phyloP scores from a whole-genome alignment of 2,888 invertebrate genomes.

The Drosophila hamatofila region DNA sequence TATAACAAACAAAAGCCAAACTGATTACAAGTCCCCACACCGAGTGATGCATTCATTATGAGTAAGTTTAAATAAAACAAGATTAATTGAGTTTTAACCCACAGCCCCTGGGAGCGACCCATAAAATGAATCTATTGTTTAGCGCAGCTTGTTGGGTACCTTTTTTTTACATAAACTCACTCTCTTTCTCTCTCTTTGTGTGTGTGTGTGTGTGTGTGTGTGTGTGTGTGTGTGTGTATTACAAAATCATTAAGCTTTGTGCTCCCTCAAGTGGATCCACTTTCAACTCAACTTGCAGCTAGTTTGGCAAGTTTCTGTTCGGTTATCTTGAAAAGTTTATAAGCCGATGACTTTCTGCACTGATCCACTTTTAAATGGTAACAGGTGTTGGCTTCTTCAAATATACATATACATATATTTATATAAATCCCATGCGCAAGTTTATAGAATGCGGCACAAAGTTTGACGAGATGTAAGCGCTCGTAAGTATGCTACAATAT shows the following conservation, averaged over 20 bases:
- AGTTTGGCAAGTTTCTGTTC: conserved; percentile 42
- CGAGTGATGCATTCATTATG: conserved; percentile 37
- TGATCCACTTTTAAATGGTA: conserved; percentile 67
- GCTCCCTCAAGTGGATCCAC: conserved; percentile 36
- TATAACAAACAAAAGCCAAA: conserved; percentile 66
- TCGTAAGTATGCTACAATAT: conserved; percentile 46
- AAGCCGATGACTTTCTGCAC: conserved; percentile 58
- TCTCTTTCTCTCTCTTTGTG: not conserved
- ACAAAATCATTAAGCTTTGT: conserved; percentile 45
- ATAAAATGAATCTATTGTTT: conserved; percentile 51
- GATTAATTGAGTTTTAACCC: conserved; percentile 74
- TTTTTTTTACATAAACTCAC: conserved; percentile 12
- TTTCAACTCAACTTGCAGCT: conserved; percentile 25
- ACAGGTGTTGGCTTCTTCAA: conserved; percentile 67
- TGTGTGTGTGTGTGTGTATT: conserved; percentile 16
- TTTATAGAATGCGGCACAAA: conserved; percentile 32
- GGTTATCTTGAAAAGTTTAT: conserved; percentile 53
- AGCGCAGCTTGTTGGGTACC: conserved; percentile 18
- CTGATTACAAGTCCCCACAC: conserved; percentile 61
- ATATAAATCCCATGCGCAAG: conserved; percentile 29
- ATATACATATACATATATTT: conserved; percentile 32
- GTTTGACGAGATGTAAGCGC: conserved; percentile 40
- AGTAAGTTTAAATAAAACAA: conserved; percentile 56
- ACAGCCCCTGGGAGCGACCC: conserved; percentile 7
- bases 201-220: not conserved